phyloP scores from a whole-genome alignment of 64 coral and sea anemone genomes.

The Cladopsammia gracilis region DNA sequence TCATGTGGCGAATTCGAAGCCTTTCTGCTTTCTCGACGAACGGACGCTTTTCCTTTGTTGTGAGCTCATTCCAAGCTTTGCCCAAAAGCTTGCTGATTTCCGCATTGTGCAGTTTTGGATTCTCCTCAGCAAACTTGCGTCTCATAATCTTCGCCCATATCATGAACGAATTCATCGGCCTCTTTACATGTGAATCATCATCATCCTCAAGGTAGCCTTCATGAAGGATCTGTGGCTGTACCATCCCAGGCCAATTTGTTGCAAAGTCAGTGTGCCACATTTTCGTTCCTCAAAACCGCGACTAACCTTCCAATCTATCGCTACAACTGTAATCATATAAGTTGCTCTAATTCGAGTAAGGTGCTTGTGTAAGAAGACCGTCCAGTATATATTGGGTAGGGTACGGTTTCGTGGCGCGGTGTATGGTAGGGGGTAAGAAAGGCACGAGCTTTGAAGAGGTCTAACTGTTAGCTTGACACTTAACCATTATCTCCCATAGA shows the following conservation, averaged over 20 bases:
- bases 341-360: constrained; percentile 21
- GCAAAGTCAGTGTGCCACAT: constrained; percentile 67
- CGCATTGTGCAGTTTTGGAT: constrained; percentile 97
- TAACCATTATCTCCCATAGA: constrained; percentile 48
- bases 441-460: constrained; percentile 55
- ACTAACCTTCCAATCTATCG: constrained; percentile 5
- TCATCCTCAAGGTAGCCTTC: constrained; percentile 80
- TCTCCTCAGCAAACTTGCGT: constrained; percentile 99
- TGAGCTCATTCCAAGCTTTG: constrained; percentile 99
- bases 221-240: constrained; percentile 32
- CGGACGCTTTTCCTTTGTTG: constrained; percentile 97
- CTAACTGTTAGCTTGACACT: constrained; percentile 46
- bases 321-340: constrained; percentile 15
- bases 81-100: constrained; percentile 97
- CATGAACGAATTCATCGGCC: constrained; percentile 99
- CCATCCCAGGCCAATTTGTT: constrained; percentile 63
- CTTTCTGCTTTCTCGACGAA: constrained; percentile 99
- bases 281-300: not conserved
- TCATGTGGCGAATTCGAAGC: constrained; percentile 97
- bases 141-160: constrained; percentile 99
- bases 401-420: constrained; percentile 24
- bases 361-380: not conserved
- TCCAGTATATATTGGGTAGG: constrained; percentile 4
- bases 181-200: constrained; percentile 95
- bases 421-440: constrained; percentile 50